phyloP scores from a whole-genome alignment of 2,797 vertebrate species.

The Crocidura indochinensis region DNA sequence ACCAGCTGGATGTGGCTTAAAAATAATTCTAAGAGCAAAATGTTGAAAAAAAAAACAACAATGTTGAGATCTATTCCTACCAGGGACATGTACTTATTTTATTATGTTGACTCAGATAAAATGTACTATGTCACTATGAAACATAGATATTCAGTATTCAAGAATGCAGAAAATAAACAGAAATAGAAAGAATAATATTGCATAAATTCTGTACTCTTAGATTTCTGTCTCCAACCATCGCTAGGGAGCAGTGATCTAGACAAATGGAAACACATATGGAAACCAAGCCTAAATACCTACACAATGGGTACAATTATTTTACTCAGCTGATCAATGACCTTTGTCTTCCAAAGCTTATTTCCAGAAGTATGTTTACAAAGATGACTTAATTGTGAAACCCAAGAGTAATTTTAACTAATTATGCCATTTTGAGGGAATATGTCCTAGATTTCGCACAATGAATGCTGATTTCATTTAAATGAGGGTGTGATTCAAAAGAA shows the following conservation, averaged over 20 bases:
- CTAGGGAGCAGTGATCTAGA: not conserved
- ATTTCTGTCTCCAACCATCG: not conserved
- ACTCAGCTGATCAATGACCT: not conserved
- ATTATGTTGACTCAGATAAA: not conserved
- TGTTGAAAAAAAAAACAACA: no score
- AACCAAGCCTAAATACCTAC: not conserved
- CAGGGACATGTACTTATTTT: no score
- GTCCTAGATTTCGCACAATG: slow-evolving; percentile 27
- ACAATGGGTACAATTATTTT: not conserved
- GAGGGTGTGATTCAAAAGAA: slow-evolving; percentile 40
- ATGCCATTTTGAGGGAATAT: not conserved
- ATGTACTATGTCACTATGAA: slow-evolving; percentile 18
- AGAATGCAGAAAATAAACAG: slow-evolving; percentile 26
- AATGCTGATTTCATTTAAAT: slow-evolving; percentile 34
- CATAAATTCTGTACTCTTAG: not conserved
- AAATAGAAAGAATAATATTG: slow-evolving; percentile 27
- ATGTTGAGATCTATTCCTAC: no score
- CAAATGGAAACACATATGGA: not conserved
- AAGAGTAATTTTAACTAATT: slow-evolving; percentile 57
- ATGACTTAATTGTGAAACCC: not conserved
- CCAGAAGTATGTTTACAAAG: not conserved
- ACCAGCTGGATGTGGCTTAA: no score
- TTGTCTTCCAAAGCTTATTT: slow-evolving; percentile 20
- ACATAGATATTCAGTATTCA: slow-evolving; percentile 50
- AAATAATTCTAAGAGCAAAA: no score